Evolutionary conservation across 2,797 vertebrate genomes (phyloP).

Genomic region (Brotula barbata): DNA sequence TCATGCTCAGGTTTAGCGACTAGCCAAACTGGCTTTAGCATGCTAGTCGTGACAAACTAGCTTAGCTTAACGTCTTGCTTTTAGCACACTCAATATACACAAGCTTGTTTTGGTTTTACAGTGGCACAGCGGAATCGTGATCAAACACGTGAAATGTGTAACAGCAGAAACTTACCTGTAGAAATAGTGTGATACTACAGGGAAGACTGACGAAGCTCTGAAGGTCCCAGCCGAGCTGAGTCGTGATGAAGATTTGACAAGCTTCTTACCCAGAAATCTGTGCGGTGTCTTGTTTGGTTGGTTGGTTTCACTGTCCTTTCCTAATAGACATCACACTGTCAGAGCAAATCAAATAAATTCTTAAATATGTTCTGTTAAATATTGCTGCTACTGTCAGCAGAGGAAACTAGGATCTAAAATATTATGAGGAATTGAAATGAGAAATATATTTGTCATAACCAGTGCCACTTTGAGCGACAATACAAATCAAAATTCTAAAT

Average conservation of each 20-base stretch:
- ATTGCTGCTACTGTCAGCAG: too few relatives aligned
- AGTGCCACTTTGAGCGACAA: too few relatives aligned
- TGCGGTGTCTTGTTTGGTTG: not conserved
- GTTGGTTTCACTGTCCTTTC: not conserved
- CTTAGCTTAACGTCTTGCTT: slow-evolving; percentile 23
- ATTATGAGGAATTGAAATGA: too few relatives aligned
- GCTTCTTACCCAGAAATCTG: slow-evolving; percentile 16
- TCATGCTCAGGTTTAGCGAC: slow-evolving; percentile 30
- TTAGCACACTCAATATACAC: not conserved
- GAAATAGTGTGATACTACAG: not conserved
- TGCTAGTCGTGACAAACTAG: slow-evolving; percentile 58
- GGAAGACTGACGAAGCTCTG: not conserved
- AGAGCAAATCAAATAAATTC: too few relatives aligned
- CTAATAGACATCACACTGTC: too few relatives aligned
- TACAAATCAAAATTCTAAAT: too few relatives aligned
- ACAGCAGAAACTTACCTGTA: slow-evolving; percentile 27
- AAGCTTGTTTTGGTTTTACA: not conserved
- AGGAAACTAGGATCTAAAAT: too few relatives aligned
- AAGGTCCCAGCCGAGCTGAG: not conserved
- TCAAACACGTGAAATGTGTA: too few relatives aligned
- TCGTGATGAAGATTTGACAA: slow-evolving; percentile 17
- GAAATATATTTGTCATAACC: too few relatives aligned
- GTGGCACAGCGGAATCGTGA: too few relatives aligned
- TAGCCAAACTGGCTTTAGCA: slow-evolving; percentile 60
- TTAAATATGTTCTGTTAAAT: too few relatives aligned